These are phyloP conservation scores for Dendrolimus pini DNA, from an alignment of 2,888 invertebrate genomes.

Conservation along the genomic window DNA sequence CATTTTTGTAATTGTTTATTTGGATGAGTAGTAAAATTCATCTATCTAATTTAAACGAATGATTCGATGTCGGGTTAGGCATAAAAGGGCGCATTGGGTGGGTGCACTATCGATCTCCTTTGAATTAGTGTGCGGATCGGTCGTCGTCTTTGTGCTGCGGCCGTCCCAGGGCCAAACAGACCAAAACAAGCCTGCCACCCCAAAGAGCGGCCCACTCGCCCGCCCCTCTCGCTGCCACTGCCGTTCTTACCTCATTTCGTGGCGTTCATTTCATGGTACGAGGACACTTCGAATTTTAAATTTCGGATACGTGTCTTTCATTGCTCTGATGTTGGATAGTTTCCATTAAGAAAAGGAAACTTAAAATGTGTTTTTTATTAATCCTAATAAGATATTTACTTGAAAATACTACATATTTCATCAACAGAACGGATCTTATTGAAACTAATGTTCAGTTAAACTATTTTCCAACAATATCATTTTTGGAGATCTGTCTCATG, in stretches of 20 bases:
- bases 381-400: no score
- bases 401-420: no score
- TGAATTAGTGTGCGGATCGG: constrained; percentile 76
- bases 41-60: no score
- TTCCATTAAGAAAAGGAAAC: no score
- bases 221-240: constrained; percentile 23
- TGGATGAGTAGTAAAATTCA: no score
- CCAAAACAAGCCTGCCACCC: constrained; percentile 67
- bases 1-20: no score
- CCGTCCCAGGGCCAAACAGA: constrained; percentile 74
- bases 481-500: no score
- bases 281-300: constrained; percentile 35
- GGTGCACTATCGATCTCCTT: constrained; percentile 74
- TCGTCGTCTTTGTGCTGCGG: constrained; percentile 69
- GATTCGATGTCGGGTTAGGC: constrained; percentile 46
- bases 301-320: constrained; percentile 6
- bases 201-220: constrained; percentile 31
- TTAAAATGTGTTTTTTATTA: no score
- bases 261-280: constrained; percentile 43
- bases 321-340: constrained; percentile 6
- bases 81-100: constrained; percentile 61
- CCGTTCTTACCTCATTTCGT: constrained; percentile 54
- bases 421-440: no score
- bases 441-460: no score
- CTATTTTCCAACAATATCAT: no score